Percentiles rank a stretch among this genome's conserved stretches.
Evolutionary conservation across 2,113 vertebrate genomes (phyloP).

Genomic region (Brachypodius melanocephalos): DNA sequence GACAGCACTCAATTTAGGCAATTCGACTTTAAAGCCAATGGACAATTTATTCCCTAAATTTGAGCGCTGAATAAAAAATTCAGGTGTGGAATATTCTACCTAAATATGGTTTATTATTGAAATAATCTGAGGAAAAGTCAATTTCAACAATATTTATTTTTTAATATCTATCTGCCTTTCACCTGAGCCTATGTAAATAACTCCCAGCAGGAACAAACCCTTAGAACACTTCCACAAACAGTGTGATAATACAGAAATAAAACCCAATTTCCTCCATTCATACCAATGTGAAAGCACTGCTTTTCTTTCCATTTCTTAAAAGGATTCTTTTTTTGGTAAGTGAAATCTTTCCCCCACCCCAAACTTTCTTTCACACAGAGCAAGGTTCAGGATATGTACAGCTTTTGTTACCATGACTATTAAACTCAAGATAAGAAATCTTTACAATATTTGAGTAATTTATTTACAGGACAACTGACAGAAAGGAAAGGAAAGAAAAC

Average conservation of each 20-base stretch:
- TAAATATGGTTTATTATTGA: background rate
- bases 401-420: background rate
- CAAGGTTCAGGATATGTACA: fast-evolving
- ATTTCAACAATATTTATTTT: background rate
- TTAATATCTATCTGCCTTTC: background rate
- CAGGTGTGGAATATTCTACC: background rate
- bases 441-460: background rate
- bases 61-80: background rate
- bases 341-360: too few species aligned
- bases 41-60: background rate
- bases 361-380: background rate
- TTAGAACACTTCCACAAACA: background rate
- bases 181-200: background rate
- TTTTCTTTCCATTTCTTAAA: background rate
- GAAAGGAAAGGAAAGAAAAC: background rate
- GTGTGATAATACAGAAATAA: background rate
- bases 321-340: background rate
- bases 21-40: background rate
- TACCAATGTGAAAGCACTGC: background rate
- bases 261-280: background rate
- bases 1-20: background rate
- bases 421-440: background rate
- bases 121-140: background rate
- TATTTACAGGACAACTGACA: background rate
- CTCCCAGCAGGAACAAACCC: background rate